Conservation (phyloP, 2,113 vertebrate genomes). For the Esox niger region DNA sequence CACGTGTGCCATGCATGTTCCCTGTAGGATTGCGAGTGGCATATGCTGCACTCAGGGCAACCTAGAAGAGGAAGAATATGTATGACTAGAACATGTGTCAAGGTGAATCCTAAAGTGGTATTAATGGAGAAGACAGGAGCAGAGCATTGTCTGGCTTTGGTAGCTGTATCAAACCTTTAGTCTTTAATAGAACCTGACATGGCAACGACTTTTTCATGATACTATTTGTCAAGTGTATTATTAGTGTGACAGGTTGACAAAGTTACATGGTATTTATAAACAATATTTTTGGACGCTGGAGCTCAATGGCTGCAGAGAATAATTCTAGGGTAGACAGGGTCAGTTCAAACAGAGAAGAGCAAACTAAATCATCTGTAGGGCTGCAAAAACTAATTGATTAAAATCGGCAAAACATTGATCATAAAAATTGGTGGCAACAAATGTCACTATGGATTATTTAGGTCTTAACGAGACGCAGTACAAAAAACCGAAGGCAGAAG, state of each 20-base stretch:
- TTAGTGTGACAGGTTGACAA: constrained; percentile 48
- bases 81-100: constrained; percentile 26
- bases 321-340: constrained; percentile 7
- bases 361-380: not conserved
- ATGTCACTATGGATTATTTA: too few relatives aligned
- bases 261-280: constrained; percentile 42
- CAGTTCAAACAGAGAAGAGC: not conserved
- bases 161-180: constrained; percentile 51
- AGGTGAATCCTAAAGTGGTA: constrained; percentile 57
- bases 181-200: constrained; percentile 54
- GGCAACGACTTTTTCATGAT: constrained; percentile 50
- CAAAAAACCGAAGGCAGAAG: too few relatives aligned
- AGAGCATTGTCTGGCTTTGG: constrained; percentile 43
- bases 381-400: too few relatives aligned
- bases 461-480: too few relatives aligned
- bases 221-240: constrained; percentile 43
- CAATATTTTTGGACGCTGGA: constrained; percentile 15
- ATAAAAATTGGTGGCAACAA: too few relatives aligned
- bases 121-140: constrained; percentile 40
- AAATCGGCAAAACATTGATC: too few relatives aligned
- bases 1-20: not conserved
- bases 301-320: constrained; percentile 29
- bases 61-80: constrained; percentile 6
- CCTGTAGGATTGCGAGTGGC: too few relatives aligned
- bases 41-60: constrained; percentile 12